Evolutionary conservation across 2,797 vertebrate genomes (phyloP).

Genomic region (Gadopsis marmoratus): DNA sequence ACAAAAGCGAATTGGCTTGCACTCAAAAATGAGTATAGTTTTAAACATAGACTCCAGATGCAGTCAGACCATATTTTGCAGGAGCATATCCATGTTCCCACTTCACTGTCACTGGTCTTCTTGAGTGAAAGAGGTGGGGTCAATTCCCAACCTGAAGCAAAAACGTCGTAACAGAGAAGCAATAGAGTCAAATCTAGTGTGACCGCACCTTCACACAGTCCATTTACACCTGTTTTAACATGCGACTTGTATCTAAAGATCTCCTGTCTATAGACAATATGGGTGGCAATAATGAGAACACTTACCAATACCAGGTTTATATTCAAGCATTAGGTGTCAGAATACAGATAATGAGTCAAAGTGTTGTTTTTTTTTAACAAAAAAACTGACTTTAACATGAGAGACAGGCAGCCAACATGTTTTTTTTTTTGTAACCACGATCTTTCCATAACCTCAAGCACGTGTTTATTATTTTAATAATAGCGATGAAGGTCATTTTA

Average conservation of each 20-base stretch:
- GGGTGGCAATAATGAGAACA: background rate
- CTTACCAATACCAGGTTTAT: background rate
- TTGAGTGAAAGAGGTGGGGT: background rate
- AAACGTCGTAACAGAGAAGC: background rate
- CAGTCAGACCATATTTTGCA: background rate
- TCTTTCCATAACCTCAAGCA: background rate
- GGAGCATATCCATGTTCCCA: no score
- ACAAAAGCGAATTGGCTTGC: background rate
- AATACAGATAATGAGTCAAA: background rate
- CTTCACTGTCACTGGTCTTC: background rate
- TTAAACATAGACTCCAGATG: background rate
- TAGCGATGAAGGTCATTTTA: background rate
- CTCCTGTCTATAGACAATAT: background rate
- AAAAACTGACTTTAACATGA: no score
- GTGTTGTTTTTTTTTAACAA: no score
- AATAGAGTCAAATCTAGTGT: background rate
- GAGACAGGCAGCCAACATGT: no score
- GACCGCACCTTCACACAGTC: background rate
- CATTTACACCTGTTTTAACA: background rate
- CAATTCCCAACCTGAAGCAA: background rate
- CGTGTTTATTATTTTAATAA: background rate
- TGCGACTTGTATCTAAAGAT: background rate
- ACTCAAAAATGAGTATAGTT: rapidly evolving
- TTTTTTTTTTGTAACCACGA: background rate
- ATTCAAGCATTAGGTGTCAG: background rate